Evolutionary conservation across 2,888 invertebrate species (phyloP), one percentile per base, ranked within the genome.

Genomic region (Cosmopolites sordidus): DNA sequence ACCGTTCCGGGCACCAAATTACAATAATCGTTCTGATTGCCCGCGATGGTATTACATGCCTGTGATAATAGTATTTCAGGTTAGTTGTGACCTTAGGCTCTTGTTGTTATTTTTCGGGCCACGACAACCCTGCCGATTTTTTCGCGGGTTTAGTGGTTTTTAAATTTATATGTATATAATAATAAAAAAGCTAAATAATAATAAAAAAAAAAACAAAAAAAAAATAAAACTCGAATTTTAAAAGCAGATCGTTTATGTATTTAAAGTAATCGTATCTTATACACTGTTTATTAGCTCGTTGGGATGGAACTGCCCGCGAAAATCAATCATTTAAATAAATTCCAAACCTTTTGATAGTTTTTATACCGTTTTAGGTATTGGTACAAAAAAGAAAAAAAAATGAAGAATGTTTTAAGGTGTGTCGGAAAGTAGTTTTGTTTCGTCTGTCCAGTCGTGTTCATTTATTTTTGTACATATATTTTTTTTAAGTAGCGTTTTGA

Each of bases 51-150:
- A 71, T 77, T 79, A 78, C 78, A 79, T 78, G 80, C 82, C 82
- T 81, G 82, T 82, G 82, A 82, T 82, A 81, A 80, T 81, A 80
- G 80, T 79, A 80, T 81, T 81, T 81, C 79, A 80, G 80, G 80
- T 81, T 81, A 80, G 80, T 81, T 81, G 79, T 80, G 80, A 80
- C 80, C 79, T 81, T 81, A 79, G 79, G 79, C 78, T 79, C 78
- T 79, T 71, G 73, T 75, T 75, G 73, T 75, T 75, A 73, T 74
- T 73, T 73, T 73, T 73, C 69, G 61, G 61, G 68, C 64, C 55
- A 53, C 58, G 52, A 57, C 56, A 57, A 43, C 54, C 43, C 42
- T 63, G 64, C 61, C 62, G 64, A 60, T 64, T 68, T 63, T 64
- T 66, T 65, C 60, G 60, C 61, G 61, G 61, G 65, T 62, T 60